Evolutionary conservation across 2,888 invertebrate species (phyloP), one percentile per base, ranked within the genome.

Genomic region (Thecocarcelia acutangulata): DNA sequence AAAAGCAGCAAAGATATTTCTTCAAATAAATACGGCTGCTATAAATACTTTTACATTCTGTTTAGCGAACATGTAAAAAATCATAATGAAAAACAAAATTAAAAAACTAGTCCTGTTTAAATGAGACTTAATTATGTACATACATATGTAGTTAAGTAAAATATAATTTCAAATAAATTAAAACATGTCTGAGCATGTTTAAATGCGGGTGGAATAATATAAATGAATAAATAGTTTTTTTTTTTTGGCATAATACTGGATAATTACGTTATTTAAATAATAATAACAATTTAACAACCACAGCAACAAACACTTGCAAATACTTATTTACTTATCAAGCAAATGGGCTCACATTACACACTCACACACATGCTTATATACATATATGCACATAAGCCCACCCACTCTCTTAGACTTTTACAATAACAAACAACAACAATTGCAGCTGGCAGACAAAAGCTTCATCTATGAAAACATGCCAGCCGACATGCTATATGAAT

Each of bases 261-360:
- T 82, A 82, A 82, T 82, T 82, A 77, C 69, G 63, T 82, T 82
- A 82, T 82, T 82, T 77, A 82, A 81, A 82, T 82, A 82, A 73
- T 73, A 81, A 74, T 77, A 73, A 80, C 69, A 58, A 69, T 79
- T 52, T n/a, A 48, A 50, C 50, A 64, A 64, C 70, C 70, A 58
- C 77, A 78, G 44, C 46, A 56, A 56, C 69, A 63, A 69, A 70
- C 56, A 78, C 77, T 77, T 63, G n/a, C 40, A 63, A 77, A 56
- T 52, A n/a, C 48, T 63, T 54, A 61, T 69, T 52, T 33, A 70
- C 56, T 63, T 54, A 64, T 24, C 58, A 74, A 56, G 40, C n/a
- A 68, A 68, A 52, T 28, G 40, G 17, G n/a, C 24, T 37, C 1
- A 24, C 52, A 11, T 40, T 24, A 54, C 24, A 66, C 15, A 66